Conservation (phyloP, 2,888 invertebrate species). For the Zhengitettix transpicula region DNA sequence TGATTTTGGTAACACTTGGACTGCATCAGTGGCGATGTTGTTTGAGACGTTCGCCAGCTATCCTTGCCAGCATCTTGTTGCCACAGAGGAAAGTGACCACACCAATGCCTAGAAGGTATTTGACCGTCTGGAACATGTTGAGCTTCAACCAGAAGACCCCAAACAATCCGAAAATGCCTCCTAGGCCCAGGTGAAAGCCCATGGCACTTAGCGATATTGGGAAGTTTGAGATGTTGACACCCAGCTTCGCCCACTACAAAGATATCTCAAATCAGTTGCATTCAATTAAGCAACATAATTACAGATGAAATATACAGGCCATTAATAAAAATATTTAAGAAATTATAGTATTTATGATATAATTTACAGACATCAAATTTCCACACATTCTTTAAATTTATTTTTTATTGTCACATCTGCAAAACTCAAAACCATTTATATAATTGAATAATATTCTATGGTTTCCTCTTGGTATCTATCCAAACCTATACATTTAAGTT, state of each 20-base stretch:
- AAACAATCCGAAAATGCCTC: constrained; percentile 79
- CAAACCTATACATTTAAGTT: too few relatives aligned
- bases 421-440: too few relatives aligned
- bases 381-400: too few relatives aligned
- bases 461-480: too few relatives aligned
- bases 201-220: constrained; percentile 63
- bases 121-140: constrained; percentile 91
- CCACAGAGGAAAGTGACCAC: constrained; percentile 85
- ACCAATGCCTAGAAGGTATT: constrained; percentile 72
- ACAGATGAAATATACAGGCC: too few relatives aligned
- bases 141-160: constrained; percentile 81
- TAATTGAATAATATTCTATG: too few relatives aligned
- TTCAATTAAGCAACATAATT: neutral
- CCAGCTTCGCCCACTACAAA: constrained; percentile 62
- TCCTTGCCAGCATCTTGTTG: constrained; percentile 70
- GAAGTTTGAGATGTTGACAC: constrained; percentile 73
- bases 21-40: too few relatives aligned
- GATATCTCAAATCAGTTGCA: constrained; percentile 6
- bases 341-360: too few relatives aligned
- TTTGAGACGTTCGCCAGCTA: constrained; percentile 34
- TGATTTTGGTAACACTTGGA: too few relatives aligned
- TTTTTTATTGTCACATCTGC: too few relatives aligned
- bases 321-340: too few relatives aligned
- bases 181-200: constrained; percentile 79
- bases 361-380: too few relatives aligned